Base-by-base conservation (phyloP, 2,113 vertebrate species). In the Phalacrocorax pelagicus region DNA sequence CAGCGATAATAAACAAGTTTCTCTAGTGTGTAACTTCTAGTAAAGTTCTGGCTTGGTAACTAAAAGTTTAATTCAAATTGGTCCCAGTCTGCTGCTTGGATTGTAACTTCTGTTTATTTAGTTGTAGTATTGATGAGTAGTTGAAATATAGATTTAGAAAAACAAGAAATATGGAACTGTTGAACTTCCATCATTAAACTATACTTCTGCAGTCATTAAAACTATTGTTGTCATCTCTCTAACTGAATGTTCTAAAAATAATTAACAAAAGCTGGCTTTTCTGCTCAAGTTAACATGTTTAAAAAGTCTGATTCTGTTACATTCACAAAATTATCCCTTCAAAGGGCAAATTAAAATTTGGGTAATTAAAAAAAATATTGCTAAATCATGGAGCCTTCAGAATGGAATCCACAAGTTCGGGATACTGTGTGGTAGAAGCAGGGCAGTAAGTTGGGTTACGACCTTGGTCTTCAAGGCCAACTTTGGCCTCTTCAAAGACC, bases 1-100 rank as follows among this genome's bases (percentile, higher is more conserved):
- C 15, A 94, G 47, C 38, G 70, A 89, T 89, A 66, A 83, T 71
- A 96, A 96, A 34, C 4, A 72, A 62, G 44, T 90, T 98, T 86
- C 52, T 94, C 16, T 95, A 30, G 51, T 90, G 97, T 96, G 75
- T 97, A 80, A 84, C 73, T 94, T 94, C 55, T 87, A 94, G 40
- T 85, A 65, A 95, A 95, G 90, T 96, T 96, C 26, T 92, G 40
- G 49, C 81, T 97, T 94, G 54, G 36, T 91, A 95, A 57, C 90
- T 84, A 42, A 46, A 90, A 69, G 72, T 96, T 97, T 62, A 54
- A 87, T 95, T 96, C 47, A 89, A 73, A n/a, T 74, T 65, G 81
- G 80, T 93, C n/a, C 75, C 2, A 95, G 9, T 86, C 49, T 96
- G 29, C 92, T 94, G 86, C 67, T 95, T 52, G 69, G 66, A 86